These are phyloP conservation scores for Cantharis rufa DNA, from an alignment of 2,888 invertebrate species.

Conservation along the genomic window DNA sequence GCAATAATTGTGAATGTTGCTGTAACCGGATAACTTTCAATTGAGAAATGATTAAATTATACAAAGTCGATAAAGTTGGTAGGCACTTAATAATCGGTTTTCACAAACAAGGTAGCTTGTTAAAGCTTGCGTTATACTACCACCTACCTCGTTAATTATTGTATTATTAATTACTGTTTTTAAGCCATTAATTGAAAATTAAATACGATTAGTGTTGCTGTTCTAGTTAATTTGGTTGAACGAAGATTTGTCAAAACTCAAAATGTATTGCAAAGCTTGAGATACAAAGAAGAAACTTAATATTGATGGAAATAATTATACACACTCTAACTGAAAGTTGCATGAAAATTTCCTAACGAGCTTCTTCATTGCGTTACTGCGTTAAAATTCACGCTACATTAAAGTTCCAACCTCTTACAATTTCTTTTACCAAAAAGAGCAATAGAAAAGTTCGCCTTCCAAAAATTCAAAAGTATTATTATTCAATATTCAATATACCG, in stretches of 20 bases:
- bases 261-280: background rate
- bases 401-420: conserved; percentile 4
- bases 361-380: conserved; percentile 4
- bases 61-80: background rate
- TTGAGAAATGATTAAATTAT: background rate
- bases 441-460: conserved; percentile 8
- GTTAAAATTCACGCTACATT: background rate
- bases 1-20: background rate
- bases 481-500: conserved; percentile 14
- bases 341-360: conserved; percentile 14
- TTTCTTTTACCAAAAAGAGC: conserved; percentile 1
- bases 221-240: background rate
- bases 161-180: background rate
- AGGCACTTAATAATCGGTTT: background rate
- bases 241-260: background rate
- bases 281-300: background rate
- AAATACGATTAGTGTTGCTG: background rate
- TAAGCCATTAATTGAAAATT: background rate
- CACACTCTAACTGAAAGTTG: conserved; percentile 11
- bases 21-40: background rate
- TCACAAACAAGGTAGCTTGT: background rate
- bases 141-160: background rate
- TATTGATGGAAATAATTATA: background rate
- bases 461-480: conserved; percentile 14
- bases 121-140: background rate